These are phyloP conservation scores for Strigops habroptila DNA, from an alignment of 2,113 vertebrate genomes.

Conservation along the genomic window DNA sequence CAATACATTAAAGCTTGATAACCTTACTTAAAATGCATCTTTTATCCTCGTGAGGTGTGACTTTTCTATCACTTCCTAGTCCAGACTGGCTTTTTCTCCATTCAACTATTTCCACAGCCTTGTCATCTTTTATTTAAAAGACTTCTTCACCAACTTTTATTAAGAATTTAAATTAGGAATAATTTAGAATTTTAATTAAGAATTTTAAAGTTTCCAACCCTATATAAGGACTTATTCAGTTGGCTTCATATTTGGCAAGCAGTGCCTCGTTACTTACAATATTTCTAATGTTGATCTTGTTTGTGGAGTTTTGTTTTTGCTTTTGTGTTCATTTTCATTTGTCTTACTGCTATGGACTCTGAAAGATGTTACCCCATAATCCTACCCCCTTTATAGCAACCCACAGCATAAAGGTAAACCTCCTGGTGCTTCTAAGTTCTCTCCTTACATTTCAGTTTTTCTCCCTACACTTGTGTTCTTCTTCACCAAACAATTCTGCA, in stretches of 20 bases:
- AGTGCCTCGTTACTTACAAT: neutral
- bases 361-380: neutral
- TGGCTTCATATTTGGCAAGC: neutral
- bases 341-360: neutral
- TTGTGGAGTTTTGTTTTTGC: neutral
- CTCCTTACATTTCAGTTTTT: neutral
- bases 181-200: neutral
- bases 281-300: neutral
- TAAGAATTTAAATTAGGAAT: neutral
- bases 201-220: neutral
- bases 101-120: neutral
- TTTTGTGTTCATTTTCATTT: neutral
- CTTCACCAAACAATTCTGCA: neutral
- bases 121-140: neutral
- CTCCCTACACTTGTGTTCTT: neutral
- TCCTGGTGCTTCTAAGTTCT: neutral
- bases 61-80: neutral
- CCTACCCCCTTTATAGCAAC: neutral
- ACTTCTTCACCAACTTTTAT: neutral
- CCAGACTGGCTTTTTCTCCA: neutral
- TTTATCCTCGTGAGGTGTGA: neutral
- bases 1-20: neutral
- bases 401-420: neutral
- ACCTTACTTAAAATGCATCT: neutral
- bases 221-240: neutral